These are phyloP conservation scores for Drosophila greeni DNA, from an alignment of 2,888 invertebrate species.

Conservation along the genomic window DNA sequence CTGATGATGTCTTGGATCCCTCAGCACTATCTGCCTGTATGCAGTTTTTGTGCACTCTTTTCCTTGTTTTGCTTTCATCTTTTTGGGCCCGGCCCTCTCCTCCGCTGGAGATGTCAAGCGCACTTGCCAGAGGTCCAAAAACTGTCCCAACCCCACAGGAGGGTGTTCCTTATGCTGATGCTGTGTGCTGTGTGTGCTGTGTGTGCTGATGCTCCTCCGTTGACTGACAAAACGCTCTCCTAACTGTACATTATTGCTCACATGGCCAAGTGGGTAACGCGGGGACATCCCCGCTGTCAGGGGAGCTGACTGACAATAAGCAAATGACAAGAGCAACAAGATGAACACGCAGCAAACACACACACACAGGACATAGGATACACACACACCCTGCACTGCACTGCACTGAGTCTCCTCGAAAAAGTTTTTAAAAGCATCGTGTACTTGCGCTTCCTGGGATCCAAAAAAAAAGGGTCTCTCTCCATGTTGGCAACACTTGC, in stretches of 20 bases:
- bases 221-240: slow-evolving; percentile 58
- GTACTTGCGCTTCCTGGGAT: slow-evolving; percentile 16
- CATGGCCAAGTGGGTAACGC: slow-evolving; percentile 28
- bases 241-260: slow-evolving; percentile 54
- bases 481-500: slow-evolving; percentile 11
- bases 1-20: slow-evolving; percentile 16
- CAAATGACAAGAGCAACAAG: slow-evolving; percentile 33
- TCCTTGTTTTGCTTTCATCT: slow-evolving; percentile 31
- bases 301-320: slow-evolving; percentile 29
- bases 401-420: slow-evolving; percentile 5
- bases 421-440: slow-evolving; percentile 28
- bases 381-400: slow-evolving; percentile 1
- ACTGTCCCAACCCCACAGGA: slow-evolving; percentile 6
- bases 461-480: slow-evolving; percentile 2
- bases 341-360: slow-evolving; percentile 26
- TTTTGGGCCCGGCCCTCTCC: slow-evolving; percentile 11
- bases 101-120: slow-evolving; percentile 39
- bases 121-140: slow-evolving; percentile 29
- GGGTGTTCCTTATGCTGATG: slow-evolving; percentile 24
- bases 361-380: not conserved
- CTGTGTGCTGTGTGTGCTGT: slow-evolving; percentile 26
- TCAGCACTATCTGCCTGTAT: slow-evolving; percentile 11
- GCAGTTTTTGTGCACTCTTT: slow-evolving; percentile 9
- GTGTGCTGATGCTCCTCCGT: slow-evolving; percentile 8
- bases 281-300: slow-evolving; percentile 13